phyloP scores from a whole-genome alignment of 2,888 invertebrate species.

The Monoplex corrugatus region DNA sequence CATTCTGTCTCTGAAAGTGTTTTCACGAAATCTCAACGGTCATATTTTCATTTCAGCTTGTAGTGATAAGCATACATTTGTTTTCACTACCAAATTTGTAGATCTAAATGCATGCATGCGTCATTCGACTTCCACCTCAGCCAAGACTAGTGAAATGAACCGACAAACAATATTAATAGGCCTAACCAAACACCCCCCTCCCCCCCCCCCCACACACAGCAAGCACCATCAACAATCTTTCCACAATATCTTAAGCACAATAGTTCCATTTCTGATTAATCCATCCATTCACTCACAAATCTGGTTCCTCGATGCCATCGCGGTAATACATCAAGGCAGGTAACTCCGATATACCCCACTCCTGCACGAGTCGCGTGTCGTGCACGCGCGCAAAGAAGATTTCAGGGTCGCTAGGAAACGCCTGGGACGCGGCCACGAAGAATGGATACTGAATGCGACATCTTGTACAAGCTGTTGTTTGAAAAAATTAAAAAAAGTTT shows the following conservation, averaged over 20 bases:
- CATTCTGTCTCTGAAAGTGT: background rate
- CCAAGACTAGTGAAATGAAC: too few species aligned
- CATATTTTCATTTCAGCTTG: background rate
- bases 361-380: slow-evolving; percentile 58
- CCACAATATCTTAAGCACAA: too few species aligned
- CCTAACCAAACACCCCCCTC: too few species aligned
- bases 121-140: too few species aligned
- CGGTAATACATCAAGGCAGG: slow-evolving; percentile 56
- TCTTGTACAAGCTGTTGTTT: slow-evolving; percentile 61
- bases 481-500: too few species aligned
- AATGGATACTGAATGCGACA: slow-evolving; percentile 65
- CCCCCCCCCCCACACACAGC: too few species aligned
- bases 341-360: slow-evolving; percentile 57
- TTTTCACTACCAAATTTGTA: too few species aligned
- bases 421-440: slow-evolving; percentile 64
- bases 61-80: background rate
- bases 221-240: too few species aligned
- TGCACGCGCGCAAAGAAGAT: slow-evolving; percentile 64
- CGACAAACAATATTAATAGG: too few species aligned
- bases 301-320: slow-evolving; percentile 49
- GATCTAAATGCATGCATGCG: too few species aligned
- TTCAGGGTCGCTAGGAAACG: slow-evolving; percentile 64
- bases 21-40: background rate
- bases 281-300: slow-evolving; percentile 56
- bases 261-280: too few species aligned